Percentiles rank a stretch among this genome's conserved stretches.
These are phyloP conservation scores for Lasioglossum leucozonium DNA, from an alignment of 2,888 invertebrate genomes.

Conservation along the genomic window DNA sequence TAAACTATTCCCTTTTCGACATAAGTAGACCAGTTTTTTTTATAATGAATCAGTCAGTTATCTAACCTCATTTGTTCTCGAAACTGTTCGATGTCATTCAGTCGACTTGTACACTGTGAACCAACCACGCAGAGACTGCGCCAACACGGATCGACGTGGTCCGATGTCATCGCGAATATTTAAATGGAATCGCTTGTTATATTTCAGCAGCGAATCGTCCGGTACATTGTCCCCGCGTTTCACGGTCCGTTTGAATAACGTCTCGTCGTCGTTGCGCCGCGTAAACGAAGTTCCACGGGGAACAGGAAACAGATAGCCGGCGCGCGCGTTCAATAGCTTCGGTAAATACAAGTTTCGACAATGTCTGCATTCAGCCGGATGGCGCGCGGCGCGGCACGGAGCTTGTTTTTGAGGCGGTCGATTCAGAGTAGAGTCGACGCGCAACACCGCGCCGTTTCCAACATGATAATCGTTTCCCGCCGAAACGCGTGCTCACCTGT, in stretches of 20 bases:
- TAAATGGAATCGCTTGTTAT: not conserved
- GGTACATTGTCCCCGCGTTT: conserved; percentile 38
- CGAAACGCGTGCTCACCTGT: conserved; percentile 41
- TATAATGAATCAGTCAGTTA: too few species aligned
- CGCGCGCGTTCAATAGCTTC: conserved; percentile 59
- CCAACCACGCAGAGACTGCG: not conserved
- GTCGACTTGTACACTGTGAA: not conserved
- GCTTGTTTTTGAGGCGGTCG: conserved; percentile 51
- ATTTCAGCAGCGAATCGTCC: conserved; percentile 12
- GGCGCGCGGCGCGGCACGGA: not conserved
- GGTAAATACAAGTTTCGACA: conserved; percentile 54
- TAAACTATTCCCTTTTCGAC: too few species aligned
- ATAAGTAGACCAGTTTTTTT: too few species aligned
- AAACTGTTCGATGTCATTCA: too few species aligned
- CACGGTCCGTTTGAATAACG: conserved; percentile 33
- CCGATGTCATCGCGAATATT: not conserved
- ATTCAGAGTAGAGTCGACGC: conserved; percentile 38
- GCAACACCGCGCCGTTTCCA: conserved; percentile 29
- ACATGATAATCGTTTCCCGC: conserved; percentile 60
- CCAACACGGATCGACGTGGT: not conserved
- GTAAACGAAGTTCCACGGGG: conserved; percentile 39
- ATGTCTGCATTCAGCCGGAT: conserved; percentile 43
- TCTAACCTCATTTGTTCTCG: too few species aligned
- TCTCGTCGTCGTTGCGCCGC: conserved; percentile 34
- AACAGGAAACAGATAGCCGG: conserved; percentile 52